Percentiles rank a stretch among this genome's conserved stretches.
phyloP scores from a whole-genome alignment of 1,140 invertebrate species.

The Elymnias hypermnestra region DNA sequence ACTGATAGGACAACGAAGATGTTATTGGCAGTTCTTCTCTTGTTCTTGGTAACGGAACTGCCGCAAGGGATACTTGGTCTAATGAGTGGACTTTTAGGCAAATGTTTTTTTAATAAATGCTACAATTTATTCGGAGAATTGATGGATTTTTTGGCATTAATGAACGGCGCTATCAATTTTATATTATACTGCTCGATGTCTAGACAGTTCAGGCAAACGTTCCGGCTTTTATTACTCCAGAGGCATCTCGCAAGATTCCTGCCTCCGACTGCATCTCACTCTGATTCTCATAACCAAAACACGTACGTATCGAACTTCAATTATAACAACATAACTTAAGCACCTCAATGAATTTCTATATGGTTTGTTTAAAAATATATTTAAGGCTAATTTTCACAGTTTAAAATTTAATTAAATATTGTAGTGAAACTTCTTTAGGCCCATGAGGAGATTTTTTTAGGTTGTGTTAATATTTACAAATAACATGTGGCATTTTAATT shows the following conservation, averaged over 20 bases:
- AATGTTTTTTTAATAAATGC: constrained; percentile 84
- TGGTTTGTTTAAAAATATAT: no score
- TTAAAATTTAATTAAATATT: no score
- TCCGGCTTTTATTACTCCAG: constrained; percentile 83
- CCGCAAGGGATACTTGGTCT: constrained; percentile 88
- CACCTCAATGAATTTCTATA: no score
- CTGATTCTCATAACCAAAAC: constrained; percentile 58
- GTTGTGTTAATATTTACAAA: no score
- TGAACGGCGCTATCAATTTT: constrained; percentile 96
- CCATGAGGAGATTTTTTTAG: no score
- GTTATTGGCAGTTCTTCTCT: constrained; percentile 89
- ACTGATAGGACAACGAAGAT: constrained; percentile 93
- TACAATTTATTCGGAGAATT: constrained; percentile 90
- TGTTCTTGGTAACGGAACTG: constrained; percentile 92
- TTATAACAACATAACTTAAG: background rate
- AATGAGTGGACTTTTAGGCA: constrained; percentile 83
- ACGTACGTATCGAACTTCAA: constrained; percentile 44
- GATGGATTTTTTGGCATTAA: constrained; percentile 93
- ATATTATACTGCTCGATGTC: constrained; percentile 97
- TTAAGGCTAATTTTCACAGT: no score
- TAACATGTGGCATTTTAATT: no score
- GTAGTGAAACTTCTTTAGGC: no score
- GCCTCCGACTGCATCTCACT: constrained; percentile 51
- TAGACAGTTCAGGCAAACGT: constrained; percentile 92
- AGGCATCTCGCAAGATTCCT: constrained; percentile 64